Evolutionary conservation across 2,797 vertebrate genomes (phyloP).

Genomic region (Hydrocynus forskahlii): DNA sequence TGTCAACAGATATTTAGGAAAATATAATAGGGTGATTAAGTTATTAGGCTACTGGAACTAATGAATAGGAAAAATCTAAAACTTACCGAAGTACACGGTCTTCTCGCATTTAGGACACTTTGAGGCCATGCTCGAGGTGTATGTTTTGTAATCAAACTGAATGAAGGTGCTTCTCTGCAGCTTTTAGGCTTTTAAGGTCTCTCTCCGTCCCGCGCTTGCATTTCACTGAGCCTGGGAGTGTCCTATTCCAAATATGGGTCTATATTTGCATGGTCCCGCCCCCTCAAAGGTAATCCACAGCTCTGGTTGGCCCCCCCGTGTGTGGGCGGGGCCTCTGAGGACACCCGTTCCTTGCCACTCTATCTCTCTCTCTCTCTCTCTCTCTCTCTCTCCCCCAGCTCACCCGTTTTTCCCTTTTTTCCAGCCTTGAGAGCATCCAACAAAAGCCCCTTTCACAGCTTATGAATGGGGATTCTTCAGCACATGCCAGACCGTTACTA

Average conservation of each 20-base stretch:
- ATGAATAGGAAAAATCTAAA: not conserved
- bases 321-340: not conserved
- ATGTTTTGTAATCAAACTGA: slow-evolving; percentile 50
- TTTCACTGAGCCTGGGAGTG: slow-evolving; percentile 58
- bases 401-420: slow-evolving; percentile 60
- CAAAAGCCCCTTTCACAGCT: slow-evolving; percentile 78
- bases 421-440: slow-evolving; percentile 65
- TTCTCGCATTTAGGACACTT: slow-evolving; percentile 97
- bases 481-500: slow-evolving; percentile 65
- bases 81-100: slow-evolving; percentile 96
- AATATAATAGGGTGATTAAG: not conserved
- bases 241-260: slow-evolving; percentile 61
- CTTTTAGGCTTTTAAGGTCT: slow-evolving; percentile 23
- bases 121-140: slow-evolving; percentile 82
- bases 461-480: slow-evolving; percentile 75
- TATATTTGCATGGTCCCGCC: slow-evolving; percentile 75
- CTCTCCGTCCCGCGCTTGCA: slow-evolving; percentile 40
- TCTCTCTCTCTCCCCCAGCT: slow-evolving; percentile 37
- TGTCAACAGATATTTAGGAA: not conserved
- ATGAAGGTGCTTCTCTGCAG: slow-evolving; percentile 41
- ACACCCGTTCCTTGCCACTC: not conserved
- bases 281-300: not conserved
- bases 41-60: not conserved
- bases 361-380: slow-evolving; percentile 2
- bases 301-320: slow-evolving; percentile 35